These are phyloP conservation scores for Gephyroberyx darwinii DNA, from an alignment of 2,797 vertebrate genomes.

Conservation along the genomic window DNA sequence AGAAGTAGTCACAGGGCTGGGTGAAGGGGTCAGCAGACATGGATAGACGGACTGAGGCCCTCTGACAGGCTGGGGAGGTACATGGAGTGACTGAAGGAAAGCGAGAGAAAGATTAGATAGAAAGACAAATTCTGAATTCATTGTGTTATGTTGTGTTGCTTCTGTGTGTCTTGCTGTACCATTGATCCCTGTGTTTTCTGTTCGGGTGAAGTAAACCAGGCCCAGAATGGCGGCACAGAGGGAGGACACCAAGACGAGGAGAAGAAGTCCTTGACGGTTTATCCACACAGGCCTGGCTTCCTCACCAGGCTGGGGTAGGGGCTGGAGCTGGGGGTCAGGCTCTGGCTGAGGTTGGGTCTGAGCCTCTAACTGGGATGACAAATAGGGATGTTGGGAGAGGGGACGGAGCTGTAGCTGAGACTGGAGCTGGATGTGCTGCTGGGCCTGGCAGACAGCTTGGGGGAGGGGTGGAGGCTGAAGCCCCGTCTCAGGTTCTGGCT, in stretches of 20 bases:
- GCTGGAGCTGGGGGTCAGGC: conserved; percentile 21
- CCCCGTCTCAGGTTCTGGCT: conserved; percentile 44
- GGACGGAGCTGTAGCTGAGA: conserved; percentile 29
- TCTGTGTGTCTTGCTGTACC: conserved; percentile 42
- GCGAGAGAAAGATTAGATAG: conserved; percentile 17
- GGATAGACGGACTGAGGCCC: conserved; percentile 76
- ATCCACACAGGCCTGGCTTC: conserved; percentile 47
- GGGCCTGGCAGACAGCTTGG: conserved; percentile 31
- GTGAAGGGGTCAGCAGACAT: conserved; percentile 80
- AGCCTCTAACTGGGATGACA: not conserved
- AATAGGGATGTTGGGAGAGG: not conserved
- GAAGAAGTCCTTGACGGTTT: conserved; percentile 45
- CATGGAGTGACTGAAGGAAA: conserved; percentile 75
- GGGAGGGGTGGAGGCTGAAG: conserved; percentile 31
- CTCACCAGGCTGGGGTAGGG: conserved; percentile 30
- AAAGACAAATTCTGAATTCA: not conserved
- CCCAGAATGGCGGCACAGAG: conserved; percentile 62
- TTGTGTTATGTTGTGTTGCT: not conserved
- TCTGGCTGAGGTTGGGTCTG: conserved; percentile 9
- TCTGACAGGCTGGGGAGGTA: conserved; percentile 73
- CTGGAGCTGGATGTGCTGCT: conserved; percentile 48
- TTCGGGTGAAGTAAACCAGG: conserved; percentile 54
- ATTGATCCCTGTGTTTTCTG: not conserved
- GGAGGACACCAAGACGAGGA: conserved; percentile 58
- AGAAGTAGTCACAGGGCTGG: conserved; percentile 89